Base-by-base conservation (phyloP, 2,888 invertebrate species). In the Cephus pulcher region DNA sequence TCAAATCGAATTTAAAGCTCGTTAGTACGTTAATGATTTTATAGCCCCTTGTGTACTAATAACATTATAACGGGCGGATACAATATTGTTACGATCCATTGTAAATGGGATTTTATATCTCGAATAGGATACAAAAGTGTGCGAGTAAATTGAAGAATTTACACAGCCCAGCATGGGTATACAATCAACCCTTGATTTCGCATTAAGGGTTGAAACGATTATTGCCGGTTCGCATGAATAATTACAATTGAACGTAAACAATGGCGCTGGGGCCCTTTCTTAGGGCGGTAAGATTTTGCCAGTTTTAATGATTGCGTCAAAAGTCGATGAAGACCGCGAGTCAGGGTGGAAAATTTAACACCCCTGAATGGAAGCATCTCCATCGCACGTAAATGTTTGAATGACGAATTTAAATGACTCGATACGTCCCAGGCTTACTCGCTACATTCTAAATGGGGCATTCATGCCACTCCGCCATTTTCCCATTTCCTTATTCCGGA, bases 41-140 rank as follows among this genome's bases (percentile, higher is more conserved):
- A 35, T 35, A 35, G 30, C 73, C 76, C 68, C 77, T 78, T 78
- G 34, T 74, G 69, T 73, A 75, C 68, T 74, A 40, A 73, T 34
- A 34, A 35, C 11, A 74, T 69, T 78, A 80, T 80, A 77, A 77
- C 76, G 79, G 83, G 79, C 82, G 82, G 85, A 84, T 85, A 84
- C 80, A 81, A 84, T 85, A 82, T 85, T 85, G 82, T 81, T 85
- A 85, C 80, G 83, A 81, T 80, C 81, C 83, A 84, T 83, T 85
- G 84, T 40, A 40, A 40, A 4, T 4, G 4, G 15, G 40, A 40
- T 40, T 40, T 40, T 15, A 15, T 40, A 40, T 40, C 40, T 12
- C 15, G 12, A 40, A 15, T 40, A 6, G 15, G 15, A 40, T 15
- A 15, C 15, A 15, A 40, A 15, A 15, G 15, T 40, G 4, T 6